These are phyloP conservation scores for Stomatorhinus ivindoensis DNA, from an alignment of 2,113 vertebrate genomes.

Conservation along the genomic window DNA sequence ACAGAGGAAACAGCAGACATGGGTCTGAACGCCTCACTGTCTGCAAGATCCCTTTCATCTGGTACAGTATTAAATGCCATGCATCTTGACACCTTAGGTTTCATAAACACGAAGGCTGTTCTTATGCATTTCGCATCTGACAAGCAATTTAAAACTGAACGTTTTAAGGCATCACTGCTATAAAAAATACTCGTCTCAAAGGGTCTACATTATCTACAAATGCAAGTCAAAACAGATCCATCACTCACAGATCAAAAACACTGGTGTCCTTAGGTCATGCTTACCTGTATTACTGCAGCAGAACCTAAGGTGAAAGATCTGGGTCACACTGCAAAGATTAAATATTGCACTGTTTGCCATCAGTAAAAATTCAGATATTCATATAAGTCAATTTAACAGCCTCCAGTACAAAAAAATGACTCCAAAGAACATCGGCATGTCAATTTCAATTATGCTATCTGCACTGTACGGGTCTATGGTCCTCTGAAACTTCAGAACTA, in stretches of 20 bases:
- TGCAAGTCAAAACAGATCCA: conserved; percentile 26
- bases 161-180: conserved; percentile 10
- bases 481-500: conserved; percentile 24
- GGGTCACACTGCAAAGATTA: conserved; percentile 98
- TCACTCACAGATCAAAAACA: conserved; percentile 48
- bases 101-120: conserved; percentile 24
- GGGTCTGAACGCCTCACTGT: background rate
- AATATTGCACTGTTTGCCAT: conserved; percentile 95
- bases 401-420: conserved; percentile 71
- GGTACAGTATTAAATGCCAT: conserved; percentile 44
- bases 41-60: background rate
- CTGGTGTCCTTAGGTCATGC: conserved; percentile 88
- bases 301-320: conserved; percentile 99
- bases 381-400: conserved; percentile 79
- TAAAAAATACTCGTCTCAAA: background rate
- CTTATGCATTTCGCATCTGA: conserved; percentile 5
- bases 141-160: background rate
- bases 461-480: background rate
- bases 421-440: conserved; percentile 35
- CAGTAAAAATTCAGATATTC: conserved; percentile 87
- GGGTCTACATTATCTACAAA: conserved; percentile 28
- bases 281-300: conserved; percentile 99
- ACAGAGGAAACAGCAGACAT: background rate
- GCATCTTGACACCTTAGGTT: conserved; percentile 36
- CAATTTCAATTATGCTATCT: conserved; percentile 30